phyloP scores from a whole-genome alignment of 2,888 invertebrate species.

The Punctoribates punctum region DNA sequence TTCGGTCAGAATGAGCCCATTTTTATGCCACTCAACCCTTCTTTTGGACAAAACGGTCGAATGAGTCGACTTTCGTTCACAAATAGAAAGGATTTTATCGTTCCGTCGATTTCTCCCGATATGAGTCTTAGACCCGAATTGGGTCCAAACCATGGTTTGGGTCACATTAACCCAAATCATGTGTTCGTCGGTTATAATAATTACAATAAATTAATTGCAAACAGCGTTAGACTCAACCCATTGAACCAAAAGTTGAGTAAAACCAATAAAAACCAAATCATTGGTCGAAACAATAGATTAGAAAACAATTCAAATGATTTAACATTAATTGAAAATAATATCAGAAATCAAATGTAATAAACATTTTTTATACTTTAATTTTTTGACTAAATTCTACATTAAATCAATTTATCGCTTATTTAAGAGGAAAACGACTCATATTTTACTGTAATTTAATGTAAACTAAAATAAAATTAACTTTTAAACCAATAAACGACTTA shows the following conservation, averaged over 20 bases:
- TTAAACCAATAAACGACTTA: no score
- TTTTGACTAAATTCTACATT: no score
- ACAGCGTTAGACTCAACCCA: constrained; percentile 12
- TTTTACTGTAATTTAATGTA: no score
- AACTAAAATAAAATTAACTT: no score
- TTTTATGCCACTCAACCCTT: constrained; percentile 9
- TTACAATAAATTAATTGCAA: neutral
- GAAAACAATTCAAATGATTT: no score
- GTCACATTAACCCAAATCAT: neutral
- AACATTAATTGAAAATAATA: neutral
- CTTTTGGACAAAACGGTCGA: neutral
- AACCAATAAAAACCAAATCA: neutral
- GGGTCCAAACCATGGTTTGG: neutral
- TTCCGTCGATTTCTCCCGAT: neutral
- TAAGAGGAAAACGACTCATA: no score
- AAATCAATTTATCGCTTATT: no score
- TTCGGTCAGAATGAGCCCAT: neutral
- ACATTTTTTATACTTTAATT: no score
- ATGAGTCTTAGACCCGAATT: neutral
- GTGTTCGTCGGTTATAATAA: neutral
- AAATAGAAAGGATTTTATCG: neutral
- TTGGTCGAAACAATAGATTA: no score
- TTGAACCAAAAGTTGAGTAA: neutral
- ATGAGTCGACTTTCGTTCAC: constrained; percentile 9
- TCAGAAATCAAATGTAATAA: no score